These are phyloP conservation scores for Siderastrea radians DNA, from an alignment of 92 coral and sea anemone species.

Conservation along the genomic window DNA sequence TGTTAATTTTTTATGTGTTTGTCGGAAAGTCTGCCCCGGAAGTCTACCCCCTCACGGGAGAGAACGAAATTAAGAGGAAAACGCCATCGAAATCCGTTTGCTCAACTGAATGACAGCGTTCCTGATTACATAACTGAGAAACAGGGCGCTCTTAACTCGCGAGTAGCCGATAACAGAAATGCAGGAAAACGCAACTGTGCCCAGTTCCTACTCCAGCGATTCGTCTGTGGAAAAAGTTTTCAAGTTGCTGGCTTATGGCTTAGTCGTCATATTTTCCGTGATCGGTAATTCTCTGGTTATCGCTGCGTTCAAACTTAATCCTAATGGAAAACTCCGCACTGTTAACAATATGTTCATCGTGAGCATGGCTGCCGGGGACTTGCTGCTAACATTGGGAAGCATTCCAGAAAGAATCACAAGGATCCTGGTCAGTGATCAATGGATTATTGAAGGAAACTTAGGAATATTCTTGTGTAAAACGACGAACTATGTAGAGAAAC, in stretches of 20 bases:
- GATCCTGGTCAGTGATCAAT: constrained; percentile 37
- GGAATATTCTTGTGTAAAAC: constrained; percentile 67
- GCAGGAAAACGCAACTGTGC: background rate
- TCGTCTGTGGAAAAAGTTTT: constrained; percentile 21
- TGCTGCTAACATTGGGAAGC: constrained; percentile 64
- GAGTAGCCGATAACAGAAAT: background rate
- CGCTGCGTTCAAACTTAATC: constrained; percentile 62
- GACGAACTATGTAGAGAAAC: constrained; percentile 69
- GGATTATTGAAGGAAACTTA: constrained; percentile 57
- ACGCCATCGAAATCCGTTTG: too few relatives aligned
- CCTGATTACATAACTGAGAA: background rate
- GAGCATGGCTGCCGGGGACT: constrained; percentile 73
- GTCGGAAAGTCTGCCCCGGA: too few relatives aligned
- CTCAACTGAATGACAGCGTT: too few relatives aligned
- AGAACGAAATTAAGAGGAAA: too few relatives aligned
- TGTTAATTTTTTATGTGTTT: too few relatives aligned
- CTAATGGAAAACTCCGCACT: constrained; percentile 68
- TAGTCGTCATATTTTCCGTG: constrained; percentile 42
- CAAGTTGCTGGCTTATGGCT: constrained; percentile 51
- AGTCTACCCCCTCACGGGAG: too few relatives aligned
- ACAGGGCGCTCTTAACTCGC: background rate
- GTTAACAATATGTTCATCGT: constrained; percentile 68
- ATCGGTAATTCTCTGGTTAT: constrained; percentile 65
- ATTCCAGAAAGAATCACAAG: constrained; percentile 73
- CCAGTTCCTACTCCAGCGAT: background rate